Base-by-base conservation (phyloP, 2,797 vertebrate species). In the Peromyscus melanophrys region DNA sequence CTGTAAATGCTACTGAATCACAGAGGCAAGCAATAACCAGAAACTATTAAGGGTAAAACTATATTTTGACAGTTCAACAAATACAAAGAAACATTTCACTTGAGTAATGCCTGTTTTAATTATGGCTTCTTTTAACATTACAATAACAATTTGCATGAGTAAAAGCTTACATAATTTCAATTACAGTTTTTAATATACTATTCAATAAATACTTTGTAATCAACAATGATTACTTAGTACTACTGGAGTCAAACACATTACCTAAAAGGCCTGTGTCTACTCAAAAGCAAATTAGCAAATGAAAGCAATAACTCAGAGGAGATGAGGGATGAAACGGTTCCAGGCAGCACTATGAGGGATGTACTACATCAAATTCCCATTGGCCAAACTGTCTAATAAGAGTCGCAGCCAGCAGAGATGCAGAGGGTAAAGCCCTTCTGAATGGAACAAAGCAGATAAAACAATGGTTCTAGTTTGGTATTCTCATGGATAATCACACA, bases 231-330 rank as follows among this genome's bases (percentile, higher is more conserved):
- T 95, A 96, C 34, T 97, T 97, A 97, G 92, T 82, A 87, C 89
- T 23, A 78, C 17, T 96, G n/a, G 37, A 71, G 31, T 4, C 94
- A 92, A 95, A 57, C 31, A 92, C 29, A 83, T 82, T 97, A 75
- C 92, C 88, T 7, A 91, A n/a, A 97, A 57, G 97, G 16, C 10
- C 78, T 81, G 14, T 59, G 67, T 90, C 21, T 86, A 95, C 40
- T 73, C 63, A 97, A 97, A 97, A 95, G 87, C 95, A 98, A 98
- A 97, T 96, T 61, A 97, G 75, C 55, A 96, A 97, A 88, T 69
- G 96, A 78, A 84, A 95, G 49, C 43, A 97, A 87, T 75, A 89
- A 94, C 37, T 46, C 83, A 95, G 97, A 81, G 49, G 96, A 96
- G 92, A 96, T 37, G 55, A 97, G 69, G 73, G 61, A 77, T 65